Base-by-base conservation (phyloP, 2,113 vertebrate species). In the Pelodiscus sinensis region DNA sequence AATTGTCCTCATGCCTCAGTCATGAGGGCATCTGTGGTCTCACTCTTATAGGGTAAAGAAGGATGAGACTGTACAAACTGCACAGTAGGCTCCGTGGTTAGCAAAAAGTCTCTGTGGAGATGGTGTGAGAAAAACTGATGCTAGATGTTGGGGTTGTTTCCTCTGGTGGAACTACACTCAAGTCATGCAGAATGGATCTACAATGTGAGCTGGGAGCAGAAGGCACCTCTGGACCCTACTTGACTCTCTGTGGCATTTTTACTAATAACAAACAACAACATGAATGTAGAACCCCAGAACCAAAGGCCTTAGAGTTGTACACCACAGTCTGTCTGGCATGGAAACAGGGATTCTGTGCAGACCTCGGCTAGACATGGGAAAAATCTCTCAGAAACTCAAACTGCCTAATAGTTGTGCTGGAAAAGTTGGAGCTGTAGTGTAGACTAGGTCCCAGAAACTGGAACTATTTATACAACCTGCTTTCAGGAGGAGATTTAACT, bases 161-260 rank as follows among this genome's bases (percentile, higher is more conserved):
- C 68, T 73, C 21, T 21, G n/a, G 31, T n/a, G 9, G 68, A 35
- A 73, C 27, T 62, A n/a, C 68, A 35, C 68, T 35, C 68, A 71
- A 21, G n/a, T 21, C 62, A 65, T 29, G 29, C 12, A 65, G 29
- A 65, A 65, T 31, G 25, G 15, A 65, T 65, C 60, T 31, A 71
- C 19, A 19, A 73, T 21, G 35, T 73, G 71, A 21, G 10, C 24
- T 73, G 71, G n/a, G 35, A 73, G 68, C 35, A 73, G 18, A 22
- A 35, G 22, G 68, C 19, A 2, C 18, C n/a, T 44, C 44, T 44
- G 44, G 44, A 44, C 44, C 44, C n/a, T n/a, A 24, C 71, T 38
- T 9, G 4, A 73, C 21, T 35, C n/a, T 5, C n/a, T 73, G 16
- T 79, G 14, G 4, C 68, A 94, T 0, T 0, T 73, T 87, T 73